Conservation (phyloP, 2,797 vertebrate species). For the Cygnus olor region DNA sequence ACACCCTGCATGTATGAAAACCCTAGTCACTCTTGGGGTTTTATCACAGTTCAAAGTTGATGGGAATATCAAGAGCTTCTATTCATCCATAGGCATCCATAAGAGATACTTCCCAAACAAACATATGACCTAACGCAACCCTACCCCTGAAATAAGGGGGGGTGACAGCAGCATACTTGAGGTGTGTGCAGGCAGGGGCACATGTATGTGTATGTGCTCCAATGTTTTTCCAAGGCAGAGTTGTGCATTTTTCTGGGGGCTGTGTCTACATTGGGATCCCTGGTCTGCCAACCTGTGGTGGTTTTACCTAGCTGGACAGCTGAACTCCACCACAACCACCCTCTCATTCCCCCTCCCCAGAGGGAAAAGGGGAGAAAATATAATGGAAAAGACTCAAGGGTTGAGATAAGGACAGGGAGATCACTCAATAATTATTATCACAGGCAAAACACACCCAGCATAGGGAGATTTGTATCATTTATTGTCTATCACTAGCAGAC, state of each 20-base stretch:
- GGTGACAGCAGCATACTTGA: too few relatives aligned
- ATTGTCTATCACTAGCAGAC: too few relatives aligned
- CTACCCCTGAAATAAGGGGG: neutral
- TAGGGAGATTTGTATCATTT: too few relatives aligned
- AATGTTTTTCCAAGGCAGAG: accelerated
- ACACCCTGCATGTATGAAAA: neutral
- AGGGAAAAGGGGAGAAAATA: too few relatives aligned
- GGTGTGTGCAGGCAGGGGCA: accelerated
- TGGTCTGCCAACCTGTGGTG: neutral
- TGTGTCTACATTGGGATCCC: neutral
- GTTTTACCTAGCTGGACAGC: too few relatives aligned
- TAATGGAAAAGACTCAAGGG: too few relatives aligned
- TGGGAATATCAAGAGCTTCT: neutral
- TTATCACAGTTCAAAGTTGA: neutral
- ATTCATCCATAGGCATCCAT: neutral
- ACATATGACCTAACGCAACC: neutral
- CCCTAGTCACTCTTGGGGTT: neutral
- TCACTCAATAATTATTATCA: too few relatives aligned
- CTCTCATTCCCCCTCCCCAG: too few relatives aligned
- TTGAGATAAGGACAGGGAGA: too few relatives aligned
- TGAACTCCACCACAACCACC: too few relatives aligned
- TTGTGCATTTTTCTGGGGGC: accelerated
- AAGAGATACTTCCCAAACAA: neutral
- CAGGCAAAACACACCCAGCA: too few relatives aligned
- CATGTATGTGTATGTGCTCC: neutral